These are phyloP conservation scores for Pangasius mekongensis DNA, from an alignment of 2,797 vertebrate genomes.

Conservation along the genomic window DNA sequence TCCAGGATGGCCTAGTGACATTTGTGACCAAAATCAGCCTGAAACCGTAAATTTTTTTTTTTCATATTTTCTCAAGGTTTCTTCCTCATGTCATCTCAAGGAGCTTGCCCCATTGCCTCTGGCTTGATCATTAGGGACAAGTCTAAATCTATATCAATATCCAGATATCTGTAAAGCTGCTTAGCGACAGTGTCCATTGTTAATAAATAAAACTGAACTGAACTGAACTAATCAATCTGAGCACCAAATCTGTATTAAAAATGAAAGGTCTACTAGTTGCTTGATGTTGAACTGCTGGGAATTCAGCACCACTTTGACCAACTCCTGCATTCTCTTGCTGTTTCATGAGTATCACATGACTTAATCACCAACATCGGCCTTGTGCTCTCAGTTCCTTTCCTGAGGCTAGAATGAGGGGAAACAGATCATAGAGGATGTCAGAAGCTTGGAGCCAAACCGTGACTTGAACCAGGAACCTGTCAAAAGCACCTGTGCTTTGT, in stretches of 20 bases:
- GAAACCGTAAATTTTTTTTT: neutral
- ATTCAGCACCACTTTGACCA: neutral
- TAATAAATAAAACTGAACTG: neutral
- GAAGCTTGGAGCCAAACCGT: constrained; percentile 4
- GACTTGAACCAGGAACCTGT: constrained; percentile 30
- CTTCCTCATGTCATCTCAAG: neutral
- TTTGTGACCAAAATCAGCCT: neutral
- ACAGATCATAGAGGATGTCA: constrained; percentile 15
- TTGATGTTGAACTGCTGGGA: neutral
- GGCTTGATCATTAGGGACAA: neutral
- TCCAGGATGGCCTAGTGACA: neutral
- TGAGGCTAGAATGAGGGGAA: constrained; percentile 16
- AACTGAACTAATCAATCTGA: neutral
- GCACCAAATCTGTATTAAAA: neutral
- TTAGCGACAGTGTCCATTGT: neutral
- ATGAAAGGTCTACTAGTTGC: neutral
- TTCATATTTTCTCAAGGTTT: neutral
- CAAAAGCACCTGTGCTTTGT: constrained; percentile 21
- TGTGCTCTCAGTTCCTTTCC: constrained; percentile 22
- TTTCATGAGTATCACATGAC: constrained; percentile 23
- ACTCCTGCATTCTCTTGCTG: neutral
- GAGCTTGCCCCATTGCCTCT: neutral
- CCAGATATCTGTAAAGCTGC: neutral
- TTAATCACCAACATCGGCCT: neutral
- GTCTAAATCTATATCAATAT: neutral